These are phyloP conservation scores for Creontiades dilutus DNA, from an alignment of 2,888 invertebrate species.

Conservation along the genomic window DNA sequence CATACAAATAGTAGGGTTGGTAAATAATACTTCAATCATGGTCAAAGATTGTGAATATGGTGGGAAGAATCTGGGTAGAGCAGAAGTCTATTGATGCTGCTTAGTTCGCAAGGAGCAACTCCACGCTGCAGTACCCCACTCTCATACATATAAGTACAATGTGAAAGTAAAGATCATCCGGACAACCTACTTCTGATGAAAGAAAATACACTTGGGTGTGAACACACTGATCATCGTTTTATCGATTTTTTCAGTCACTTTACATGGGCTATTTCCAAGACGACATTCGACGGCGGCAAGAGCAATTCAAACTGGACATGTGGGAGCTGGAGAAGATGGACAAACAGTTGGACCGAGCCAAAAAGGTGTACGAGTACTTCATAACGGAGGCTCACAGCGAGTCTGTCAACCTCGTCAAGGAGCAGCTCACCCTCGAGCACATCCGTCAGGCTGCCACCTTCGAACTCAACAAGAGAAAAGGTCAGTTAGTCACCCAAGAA, in stretches of 20 bases:
- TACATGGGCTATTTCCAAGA: slow-evolving; percentile 37
- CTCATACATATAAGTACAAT: too few relatives aligned
- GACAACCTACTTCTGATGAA: too few relatives aligned
- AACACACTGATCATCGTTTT: too few relatives aligned
- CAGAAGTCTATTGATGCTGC: too few relatives aligned
- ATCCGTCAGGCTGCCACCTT: neutral
- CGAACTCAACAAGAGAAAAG: neutral
- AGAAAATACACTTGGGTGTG: too few relatives aligned
- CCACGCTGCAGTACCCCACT: too few relatives aligned
- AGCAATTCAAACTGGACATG: slow-evolving; percentile 33
- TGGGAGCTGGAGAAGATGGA: neutral
- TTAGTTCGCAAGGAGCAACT: too few relatives aligned
- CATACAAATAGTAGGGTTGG: too few relatives aligned
- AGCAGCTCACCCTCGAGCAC: slow-evolving; percentile 34
- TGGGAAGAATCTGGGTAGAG: too few relatives aligned
- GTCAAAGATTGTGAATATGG: too few relatives aligned
- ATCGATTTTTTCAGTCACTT: slow-evolving; percentile 37
- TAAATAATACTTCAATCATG: too few relatives aligned
- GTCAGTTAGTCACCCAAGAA: neutral
- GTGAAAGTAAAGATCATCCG: too few relatives aligned
- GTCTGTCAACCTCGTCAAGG: slow-evolving; percentile 41
- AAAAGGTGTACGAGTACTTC: neutral
- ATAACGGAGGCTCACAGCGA: slow-evolving; percentile 2
- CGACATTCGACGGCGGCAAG: slow-evolving; percentile 28
- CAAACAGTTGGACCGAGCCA: neutral